A percentile compares a stretch with the other conserved stretches of the same genome.
These are phyloP conservation scores for Habrosyne pyritoides DNA, from an alignment of 2,888 invertebrate genomes.

Conservation along the genomic window DNA sequence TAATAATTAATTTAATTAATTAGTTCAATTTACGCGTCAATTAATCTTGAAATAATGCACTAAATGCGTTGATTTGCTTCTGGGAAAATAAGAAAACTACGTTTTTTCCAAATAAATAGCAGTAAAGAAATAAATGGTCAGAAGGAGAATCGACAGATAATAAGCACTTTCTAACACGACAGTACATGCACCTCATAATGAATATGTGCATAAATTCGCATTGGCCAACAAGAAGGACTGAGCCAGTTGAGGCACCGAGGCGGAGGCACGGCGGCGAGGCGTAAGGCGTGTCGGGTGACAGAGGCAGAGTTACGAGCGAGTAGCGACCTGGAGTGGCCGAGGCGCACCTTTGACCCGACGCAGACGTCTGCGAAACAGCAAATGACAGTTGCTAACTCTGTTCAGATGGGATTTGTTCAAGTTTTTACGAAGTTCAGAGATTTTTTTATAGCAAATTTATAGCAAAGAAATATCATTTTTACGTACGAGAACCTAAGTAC, in stretches of 20 bases:
- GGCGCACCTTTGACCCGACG: slow-evolving; percentile 32
- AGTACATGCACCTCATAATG: slow-evolving; percentile 27
- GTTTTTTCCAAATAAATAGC: no score
- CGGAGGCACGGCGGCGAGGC: slow-evolving; percentile 29
- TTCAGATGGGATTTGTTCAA: not conserved
- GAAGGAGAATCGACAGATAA: not conserved
- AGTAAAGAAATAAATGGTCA: no score
- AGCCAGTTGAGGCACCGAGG: slow-evolving; percentile 5
- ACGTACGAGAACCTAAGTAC: no score
- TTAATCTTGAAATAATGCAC: no score
- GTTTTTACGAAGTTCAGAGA: no score
- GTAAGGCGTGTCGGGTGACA: slow-evolving; percentile 19
- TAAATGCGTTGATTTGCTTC: no score
- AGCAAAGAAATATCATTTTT: no score
- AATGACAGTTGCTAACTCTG: not conserved
- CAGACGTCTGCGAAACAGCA: not conserved
- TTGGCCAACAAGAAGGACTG: slow-evolving; percentile 23
- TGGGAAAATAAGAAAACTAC: not conserved
- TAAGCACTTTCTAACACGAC: slow-evolving; percentile 10
- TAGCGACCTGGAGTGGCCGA: slow-evolving; percentile 15
- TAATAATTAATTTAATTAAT: no score
- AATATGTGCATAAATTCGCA: slow-evolving; percentile 30
- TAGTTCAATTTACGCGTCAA: no score
- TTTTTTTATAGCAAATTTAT: no score
- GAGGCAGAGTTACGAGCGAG: slow-evolving; percentile 35